These are phyloP conservation scores for Tenthredo mesomela DNA, from an alignment of 2,888 invertebrate species.

Conservation along the genomic window DNA sequence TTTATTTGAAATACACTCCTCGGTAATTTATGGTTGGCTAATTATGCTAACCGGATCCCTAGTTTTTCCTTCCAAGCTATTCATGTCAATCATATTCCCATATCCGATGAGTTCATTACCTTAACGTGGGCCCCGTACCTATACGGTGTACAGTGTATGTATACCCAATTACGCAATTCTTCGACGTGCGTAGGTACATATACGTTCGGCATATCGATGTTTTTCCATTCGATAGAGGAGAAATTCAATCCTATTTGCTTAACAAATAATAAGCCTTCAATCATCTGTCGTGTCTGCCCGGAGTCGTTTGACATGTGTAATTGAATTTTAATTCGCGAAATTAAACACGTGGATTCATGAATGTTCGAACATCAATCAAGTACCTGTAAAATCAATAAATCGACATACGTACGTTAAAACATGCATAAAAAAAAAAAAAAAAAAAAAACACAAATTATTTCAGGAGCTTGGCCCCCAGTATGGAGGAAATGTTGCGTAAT, in stretches of 20 bases:
- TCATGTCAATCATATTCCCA: constrained; percentile 52
- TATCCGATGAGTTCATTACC: constrained; percentile 49
- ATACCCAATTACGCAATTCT: background rate
- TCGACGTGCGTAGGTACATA: background rate
- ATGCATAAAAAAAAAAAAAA: background rate
- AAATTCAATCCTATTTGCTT: background rate
- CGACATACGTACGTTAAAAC: background rate
- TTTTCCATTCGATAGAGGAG: background rate
- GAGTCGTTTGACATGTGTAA: constrained; percentile 12
- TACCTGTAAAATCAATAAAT: constrained; percentile 32
- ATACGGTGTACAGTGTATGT: background rate
- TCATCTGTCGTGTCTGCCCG: constrained; percentile 13
- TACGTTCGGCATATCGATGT: background rate
- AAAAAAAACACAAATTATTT: background rate
- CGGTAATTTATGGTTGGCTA: constrained; percentile 45
- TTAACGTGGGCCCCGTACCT: background rate
- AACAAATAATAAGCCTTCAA: constrained; percentile 27
- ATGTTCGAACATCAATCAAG: constrained; percentile 26
- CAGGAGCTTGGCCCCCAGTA: background rate
- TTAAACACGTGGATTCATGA: constrained; percentile 6
- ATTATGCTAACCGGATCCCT: constrained; percentile 50
- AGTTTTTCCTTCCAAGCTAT: constrained; percentile 50
- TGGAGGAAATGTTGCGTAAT: constrained; percentile 39
- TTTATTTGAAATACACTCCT: constrained; percentile 41
- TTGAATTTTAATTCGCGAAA: constrained; percentile 31